Conservation (phyloP, 1,140 invertebrate genomes). For the Panagrolaimus sp. region DNA sequence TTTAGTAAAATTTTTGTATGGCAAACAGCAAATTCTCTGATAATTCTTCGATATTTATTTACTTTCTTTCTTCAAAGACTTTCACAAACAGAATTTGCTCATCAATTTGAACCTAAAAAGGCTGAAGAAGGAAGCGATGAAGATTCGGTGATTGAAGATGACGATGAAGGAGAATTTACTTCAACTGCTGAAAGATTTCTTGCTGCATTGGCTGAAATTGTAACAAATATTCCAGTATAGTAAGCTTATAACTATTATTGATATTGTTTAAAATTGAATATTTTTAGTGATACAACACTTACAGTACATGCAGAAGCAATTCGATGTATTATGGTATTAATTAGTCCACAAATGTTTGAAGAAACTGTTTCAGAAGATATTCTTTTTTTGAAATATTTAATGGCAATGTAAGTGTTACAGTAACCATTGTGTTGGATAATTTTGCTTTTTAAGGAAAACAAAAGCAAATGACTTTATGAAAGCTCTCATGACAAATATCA, state of each 20-base stretch:
- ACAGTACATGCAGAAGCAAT: constrained; percentile 66
- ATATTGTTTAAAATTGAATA: constrained; percentile 14
- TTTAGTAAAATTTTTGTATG: constrained; percentile 80
- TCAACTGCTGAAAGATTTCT: constrained; percentile 59
- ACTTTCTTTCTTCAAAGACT: constrained; percentile 76
- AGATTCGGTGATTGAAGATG: constrained; percentile 23
- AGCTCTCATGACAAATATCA: constrained; percentile 42
- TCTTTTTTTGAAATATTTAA: constrained; percentile 65
- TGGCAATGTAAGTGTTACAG: constrained; percentile 61
- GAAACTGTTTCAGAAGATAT: constrained; percentile 60
- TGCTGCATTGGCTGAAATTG: constrained; percentile 69
- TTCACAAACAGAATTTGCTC: constrained; percentile 62
- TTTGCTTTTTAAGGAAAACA: background rate
- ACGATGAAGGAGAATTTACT: constrained; percentile 23
- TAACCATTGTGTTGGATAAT: constrained; percentile 5
- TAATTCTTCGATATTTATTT: constrained; percentile 77
- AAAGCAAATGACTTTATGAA: constrained; percentile 1
- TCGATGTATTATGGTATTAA: constrained; percentile 63
- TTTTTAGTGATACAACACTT: constrained; percentile 77
- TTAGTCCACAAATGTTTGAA: constrained; percentile 65
- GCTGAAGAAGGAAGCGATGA: constrained; percentile 13
- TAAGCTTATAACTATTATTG: constrained; percentile 42
- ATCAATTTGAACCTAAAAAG: constrained; percentile 34
- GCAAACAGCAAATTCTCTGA: constrained; percentile 88
- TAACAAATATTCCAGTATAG: constrained; percentile 73